Evolutionary conservation across 1,140 invertebrate genomes (phyloP), one percentile per base, ranked within the genome.

Genomic region (Daktulosphaira vitifoliae): DNA sequence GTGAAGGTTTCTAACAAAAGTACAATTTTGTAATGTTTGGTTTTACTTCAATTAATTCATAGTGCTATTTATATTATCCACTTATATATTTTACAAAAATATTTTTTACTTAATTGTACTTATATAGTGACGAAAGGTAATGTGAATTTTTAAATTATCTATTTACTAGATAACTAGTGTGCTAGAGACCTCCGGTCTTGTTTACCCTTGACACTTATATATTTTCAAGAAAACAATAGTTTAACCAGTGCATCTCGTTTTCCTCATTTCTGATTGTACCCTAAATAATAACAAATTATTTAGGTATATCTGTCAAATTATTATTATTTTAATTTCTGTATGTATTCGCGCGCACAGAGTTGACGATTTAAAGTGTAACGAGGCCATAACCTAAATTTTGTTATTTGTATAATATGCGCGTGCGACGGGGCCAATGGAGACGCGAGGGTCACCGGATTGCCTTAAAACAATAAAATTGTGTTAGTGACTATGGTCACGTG

Each of bases 321-420:
- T 42, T 25, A 48, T 53, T 46, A 33, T 33, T 62, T 33, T 33
- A 33, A 33, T 33, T 33, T 5, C 11, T 33, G 11, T 33, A 6
- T 33, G 29, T 33, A 33, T 11, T 33, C 5, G 29, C 29, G 29
- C 29, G 11, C 29, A 33, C 11, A 5, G 44, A 62, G 42, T 48
- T 48, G 18, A 48, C 56, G 42, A 62, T 62, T 62, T 62, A 62
- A 62, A 62, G 25, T 62, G 56, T 62, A 62, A 62, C 56, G 29
- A 62, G 56, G 56, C 56, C 42, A 33, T 62, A 62, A 62, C 56
- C 56, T 62, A 23, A 62, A 46, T 62, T 62, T 59, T 33, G 29
- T 42, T 20, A 62, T 62, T 62, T 62, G 56, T 62, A 62, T 62
- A 62, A 62, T 62, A 46, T 62, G 13, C 25, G 29, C 29, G 29